Conservation (phyloP, 2,113 vertebrate genomes). For the Bufo bufo region DNA sequence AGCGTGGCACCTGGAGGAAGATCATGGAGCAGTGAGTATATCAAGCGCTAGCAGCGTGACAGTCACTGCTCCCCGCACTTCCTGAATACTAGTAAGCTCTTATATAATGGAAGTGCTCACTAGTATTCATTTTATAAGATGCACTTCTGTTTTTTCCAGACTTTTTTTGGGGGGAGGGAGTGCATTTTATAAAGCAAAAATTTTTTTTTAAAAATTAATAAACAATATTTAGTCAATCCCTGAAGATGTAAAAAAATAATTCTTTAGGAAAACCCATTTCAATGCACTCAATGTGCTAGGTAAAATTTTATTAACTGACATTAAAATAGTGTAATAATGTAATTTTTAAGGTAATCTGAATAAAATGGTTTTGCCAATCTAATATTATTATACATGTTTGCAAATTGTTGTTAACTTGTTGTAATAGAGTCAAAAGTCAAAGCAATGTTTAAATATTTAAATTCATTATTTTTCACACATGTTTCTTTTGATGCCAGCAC, state of each 20-base stretch:
- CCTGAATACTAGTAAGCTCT: too few species aligned
- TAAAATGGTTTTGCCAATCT: background rate
- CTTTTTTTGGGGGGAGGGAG: too few species aligned
- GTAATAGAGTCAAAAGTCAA: background rate
- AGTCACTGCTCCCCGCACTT: too few species aligned
- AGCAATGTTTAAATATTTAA: background rate
- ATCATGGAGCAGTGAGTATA: too few species aligned
- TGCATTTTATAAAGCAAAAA: too few species aligned
- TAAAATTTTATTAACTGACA: background rate
- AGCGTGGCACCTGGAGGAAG: too few species aligned
- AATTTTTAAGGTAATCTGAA: background rate
- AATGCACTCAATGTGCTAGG: background rate
- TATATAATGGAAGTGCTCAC: too few species aligned
- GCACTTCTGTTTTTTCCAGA: too few species aligned
- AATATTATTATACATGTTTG: background rate
- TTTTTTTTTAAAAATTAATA: too few species aligned
- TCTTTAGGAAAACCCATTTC: background rate
- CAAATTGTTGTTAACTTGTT: background rate
- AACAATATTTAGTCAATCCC: background rate
- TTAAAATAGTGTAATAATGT: background rate
- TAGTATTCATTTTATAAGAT: too few species aligned
- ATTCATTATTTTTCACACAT: background rate
- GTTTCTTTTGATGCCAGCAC: background rate
- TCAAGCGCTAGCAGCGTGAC: too few species aligned
- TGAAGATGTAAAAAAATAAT: background rate